Percentiles rank a stretch among this genome's conserved stretches.
phyloP scores from a whole-genome alignment of 2,113 vertebrate genomes.

The Choloepus hoffmanni region DNA sequence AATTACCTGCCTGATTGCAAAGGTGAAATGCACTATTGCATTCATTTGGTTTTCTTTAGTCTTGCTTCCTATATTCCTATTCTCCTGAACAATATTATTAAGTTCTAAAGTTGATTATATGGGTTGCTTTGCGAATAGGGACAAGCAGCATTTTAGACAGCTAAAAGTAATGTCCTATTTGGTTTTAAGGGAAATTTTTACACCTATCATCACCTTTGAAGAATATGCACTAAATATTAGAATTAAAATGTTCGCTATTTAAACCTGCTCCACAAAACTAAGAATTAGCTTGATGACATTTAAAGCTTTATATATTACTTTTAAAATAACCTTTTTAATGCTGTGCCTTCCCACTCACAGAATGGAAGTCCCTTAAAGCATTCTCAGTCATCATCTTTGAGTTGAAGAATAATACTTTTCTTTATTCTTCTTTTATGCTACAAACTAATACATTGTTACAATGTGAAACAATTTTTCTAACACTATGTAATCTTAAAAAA shows the following conservation, averaged over 20 bases:
- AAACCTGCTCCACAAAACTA: constrained; percentile 62
- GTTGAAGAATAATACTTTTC: not conserved
- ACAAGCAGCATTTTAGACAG: constrained; percentile 69
- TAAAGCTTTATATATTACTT: constrained; percentile 51
- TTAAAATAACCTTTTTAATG: constrained; percentile 38
- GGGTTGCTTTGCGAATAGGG: constrained; percentile 78
- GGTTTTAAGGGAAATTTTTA: constrained; percentile 61
- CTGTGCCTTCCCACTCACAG: not conserved
- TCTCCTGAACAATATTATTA: constrained; percentile 82
- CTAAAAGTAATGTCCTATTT: constrained; percentile 83
- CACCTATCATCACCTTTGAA: constrained; percentile 50
- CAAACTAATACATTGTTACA: not conserved
- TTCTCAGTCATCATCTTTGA: not conserved
- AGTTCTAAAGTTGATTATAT: constrained; percentile 84
- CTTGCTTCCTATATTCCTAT: constrained; percentile 57
- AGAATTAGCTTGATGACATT: not conserved
- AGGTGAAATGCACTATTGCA: constrained; percentile 73
- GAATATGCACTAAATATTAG: constrained; percentile 59
- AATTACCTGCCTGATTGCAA: constrained; percentile 80
- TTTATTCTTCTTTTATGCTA: not conserved
- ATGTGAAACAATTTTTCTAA: not conserved
- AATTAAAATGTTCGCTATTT: constrained; percentile 69
- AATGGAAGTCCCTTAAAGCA: constrained; percentile 27
- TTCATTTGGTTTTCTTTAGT: constrained; percentile 73
- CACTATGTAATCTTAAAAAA: not conserved